Conservation (phyloP, 2,797 vertebrate genomes). For the Melanotaenia maccullochi region DNA sequence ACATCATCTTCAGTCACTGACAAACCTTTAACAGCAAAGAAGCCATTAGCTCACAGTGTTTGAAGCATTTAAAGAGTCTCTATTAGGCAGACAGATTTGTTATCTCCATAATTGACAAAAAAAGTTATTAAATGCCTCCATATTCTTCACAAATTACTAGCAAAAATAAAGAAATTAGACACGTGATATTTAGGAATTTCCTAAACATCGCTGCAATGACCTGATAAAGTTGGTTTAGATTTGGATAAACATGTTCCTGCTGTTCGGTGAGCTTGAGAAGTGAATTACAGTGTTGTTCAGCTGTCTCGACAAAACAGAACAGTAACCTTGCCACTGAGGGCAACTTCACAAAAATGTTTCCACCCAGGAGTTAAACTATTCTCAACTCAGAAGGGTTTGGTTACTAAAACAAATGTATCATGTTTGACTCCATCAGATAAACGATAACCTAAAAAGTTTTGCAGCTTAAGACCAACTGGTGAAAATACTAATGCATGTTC, state of each 20-base stretch:
- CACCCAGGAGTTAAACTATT: slow-evolving; percentile 47
- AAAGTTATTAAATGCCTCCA: neutral
- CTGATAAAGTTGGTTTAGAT: neutral
- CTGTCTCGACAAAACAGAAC: slow-evolving; percentile 11
- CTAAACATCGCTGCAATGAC: neutral
- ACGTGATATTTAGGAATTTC: neutral
- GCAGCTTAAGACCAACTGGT: neutral
- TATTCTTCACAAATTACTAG: too few species aligned
- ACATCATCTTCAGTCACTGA: slow-evolving; percentile 88
- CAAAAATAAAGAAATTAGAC: neutral
- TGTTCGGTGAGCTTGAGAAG: neutral
- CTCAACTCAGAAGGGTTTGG: slow-evolving; percentile 1
- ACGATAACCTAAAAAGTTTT: neutral
- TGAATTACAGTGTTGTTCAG: slow-evolving; percentile 6
- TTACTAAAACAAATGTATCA: slow-evolving; percentile 18
- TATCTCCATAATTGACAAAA: neutral
- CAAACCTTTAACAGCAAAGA: slow-evolving; percentile 44
- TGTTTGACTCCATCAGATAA: neutral
- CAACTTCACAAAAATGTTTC: slow-evolving; percentile 42
- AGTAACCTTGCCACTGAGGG: slow-evolving; percentile 1
- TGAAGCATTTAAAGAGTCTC: neutral
- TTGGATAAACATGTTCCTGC: neutral
- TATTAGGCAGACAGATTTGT: too few species aligned
- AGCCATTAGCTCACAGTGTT: neutral
- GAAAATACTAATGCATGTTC: neutral